These are phyloP conservation scores for Silurus meridionalis DNA, from an alignment of 2,113 vertebrate genomes.

Conservation along the genomic window DNA sequence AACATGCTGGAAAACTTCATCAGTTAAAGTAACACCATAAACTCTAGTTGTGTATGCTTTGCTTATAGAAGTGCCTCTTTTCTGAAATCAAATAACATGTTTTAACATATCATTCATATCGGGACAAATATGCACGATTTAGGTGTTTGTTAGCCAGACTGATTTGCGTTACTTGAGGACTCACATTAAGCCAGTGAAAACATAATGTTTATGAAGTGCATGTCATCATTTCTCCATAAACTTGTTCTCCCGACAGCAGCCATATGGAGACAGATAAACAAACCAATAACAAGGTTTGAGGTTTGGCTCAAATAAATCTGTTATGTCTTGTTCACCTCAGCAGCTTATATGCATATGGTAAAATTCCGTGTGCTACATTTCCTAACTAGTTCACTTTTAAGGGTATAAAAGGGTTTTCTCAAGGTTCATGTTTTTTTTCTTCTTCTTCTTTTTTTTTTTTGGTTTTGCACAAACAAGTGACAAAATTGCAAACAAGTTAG, in stretches of 20 bases:
- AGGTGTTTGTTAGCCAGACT: neutral
- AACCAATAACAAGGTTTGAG: neutral
- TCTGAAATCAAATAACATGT: neutral
- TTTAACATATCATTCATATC: neutral
- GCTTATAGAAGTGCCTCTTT: neutral
- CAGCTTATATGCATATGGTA: neutral
- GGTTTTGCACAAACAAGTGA: too few species aligned
- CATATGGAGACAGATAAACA: constrained; percentile 26
- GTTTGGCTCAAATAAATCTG: neutral
- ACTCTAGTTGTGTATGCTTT: neutral
- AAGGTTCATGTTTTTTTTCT: neutral
- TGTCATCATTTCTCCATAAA: constrained; percentile 28
- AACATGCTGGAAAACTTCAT: constrained; percentile 21
- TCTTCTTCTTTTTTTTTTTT: too few species aligned
- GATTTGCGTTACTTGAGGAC: constrained; percentile 16
- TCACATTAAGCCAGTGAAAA: constrained; percentile 8
- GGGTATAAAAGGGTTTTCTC: neutral
- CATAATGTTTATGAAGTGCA: constrained; percentile 14
- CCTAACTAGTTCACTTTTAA: too few species aligned
- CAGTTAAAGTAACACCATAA: neutral
- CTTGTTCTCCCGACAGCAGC: constrained; percentile 1
- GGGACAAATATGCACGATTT: neutral
- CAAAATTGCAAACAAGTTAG: too few species aligned
- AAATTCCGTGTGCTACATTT: neutral
- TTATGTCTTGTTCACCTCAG: neutral